These are phyloP conservation scores for Drosophila kanapiae DNA, from an alignment of 1,140 invertebrate species.

Conservation along the genomic window DNA sequence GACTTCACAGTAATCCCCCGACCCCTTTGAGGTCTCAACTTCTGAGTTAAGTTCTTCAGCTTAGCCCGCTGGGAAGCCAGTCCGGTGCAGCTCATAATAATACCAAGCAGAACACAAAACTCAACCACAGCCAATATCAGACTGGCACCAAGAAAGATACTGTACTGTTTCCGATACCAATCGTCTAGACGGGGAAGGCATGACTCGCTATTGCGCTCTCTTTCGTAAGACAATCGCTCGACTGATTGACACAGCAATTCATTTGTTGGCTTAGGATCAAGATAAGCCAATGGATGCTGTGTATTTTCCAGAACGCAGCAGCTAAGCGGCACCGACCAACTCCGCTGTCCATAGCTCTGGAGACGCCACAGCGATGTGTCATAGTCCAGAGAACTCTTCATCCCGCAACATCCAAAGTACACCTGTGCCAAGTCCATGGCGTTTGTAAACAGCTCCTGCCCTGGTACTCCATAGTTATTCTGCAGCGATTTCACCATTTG, in stretches of 20 bases:
- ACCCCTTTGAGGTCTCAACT: neutral
- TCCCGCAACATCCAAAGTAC: conserved; percentile 94
- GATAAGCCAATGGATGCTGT: conserved; percentile 87
- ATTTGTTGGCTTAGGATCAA: conserved; percentile 92
- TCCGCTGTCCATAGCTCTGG: conserved; percentile 89
- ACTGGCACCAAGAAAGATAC: conserved; percentile 89
- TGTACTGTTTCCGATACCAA: conserved; percentile 92
- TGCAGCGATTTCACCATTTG: conserved; percentile 90
- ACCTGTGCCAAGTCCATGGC: conserved; percentile 92
- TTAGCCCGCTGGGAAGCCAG: conserved; percentile 76
- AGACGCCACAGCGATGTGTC: conserved; percentile 92
- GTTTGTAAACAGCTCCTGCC: conserved; percentile 90
- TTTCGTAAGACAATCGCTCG: conserved; percentile 87
- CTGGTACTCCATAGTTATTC: conserved; percentile 91
- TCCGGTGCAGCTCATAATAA: conserved; percentile 89
- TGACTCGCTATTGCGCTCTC: conserved; percentile 89
- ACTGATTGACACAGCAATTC: conserved; percentile 90
- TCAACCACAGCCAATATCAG: conserved; percentile 89
- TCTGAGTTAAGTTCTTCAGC: conserved; percentile 18
- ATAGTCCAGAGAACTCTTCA: conserved; percentile 92
- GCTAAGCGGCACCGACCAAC: conserved; percentile 91
- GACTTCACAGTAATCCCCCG: conserved; percentile 36
- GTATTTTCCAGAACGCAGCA: conserved; percentile 91
- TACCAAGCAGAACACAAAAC: conserved; percentile 89
- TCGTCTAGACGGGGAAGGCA: conserved; percentile 90